phyloP scores from a whole-genome alignment of 2,113 vertebrate genomes.

The Takifugu flavidus region DNA sequence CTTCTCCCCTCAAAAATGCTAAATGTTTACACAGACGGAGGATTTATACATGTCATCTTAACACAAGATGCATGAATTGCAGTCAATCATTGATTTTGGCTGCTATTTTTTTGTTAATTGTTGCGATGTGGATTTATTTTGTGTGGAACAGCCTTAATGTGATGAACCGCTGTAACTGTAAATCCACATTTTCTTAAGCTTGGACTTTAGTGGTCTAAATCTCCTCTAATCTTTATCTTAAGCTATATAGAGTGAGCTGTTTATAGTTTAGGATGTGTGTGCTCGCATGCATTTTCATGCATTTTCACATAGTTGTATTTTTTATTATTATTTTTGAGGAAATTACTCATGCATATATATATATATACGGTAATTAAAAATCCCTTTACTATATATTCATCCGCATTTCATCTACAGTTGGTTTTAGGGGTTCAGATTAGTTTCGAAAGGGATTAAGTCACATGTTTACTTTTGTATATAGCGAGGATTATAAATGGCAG shows the following conservation, averaged over 20 bases:
- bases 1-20: too few species aligned
- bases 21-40: too few species aligned
- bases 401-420: too few species aligned
- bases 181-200: conserved; percentile 37
- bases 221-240: conserved; percentile 48
- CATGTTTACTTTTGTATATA: too few species aligned
- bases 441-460: too few species aligned
- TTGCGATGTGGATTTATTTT: conserved; percentile 15
- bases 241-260: conserved; percentile 41
- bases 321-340: not conserved
- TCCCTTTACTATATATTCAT: too few species aligned
- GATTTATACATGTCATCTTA: too few species aligned
- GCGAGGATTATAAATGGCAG: conserved; percentile 15
- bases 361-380: too few species aligned
- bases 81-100: conserved; percentile 3
- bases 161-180: conserved; percentile 11
- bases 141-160: conserved; percentile 17
- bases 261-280: conserved; percentile 12
- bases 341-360: too few species aligned
- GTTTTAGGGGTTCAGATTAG: too few species aligned
- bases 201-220: conserved; percentile 28
- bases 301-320: conserved; percentile 13
- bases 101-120: not conserved
- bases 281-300: not conserved
- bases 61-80: too few species aligned